A percentile compares a stretch with the other conserved stretches of the same genome.
These are phyloP conservation scores for Enteromius anoplus DNA, from an alignment of 2,797 vertebrate species.

Conservation along the genomic window DNA sequence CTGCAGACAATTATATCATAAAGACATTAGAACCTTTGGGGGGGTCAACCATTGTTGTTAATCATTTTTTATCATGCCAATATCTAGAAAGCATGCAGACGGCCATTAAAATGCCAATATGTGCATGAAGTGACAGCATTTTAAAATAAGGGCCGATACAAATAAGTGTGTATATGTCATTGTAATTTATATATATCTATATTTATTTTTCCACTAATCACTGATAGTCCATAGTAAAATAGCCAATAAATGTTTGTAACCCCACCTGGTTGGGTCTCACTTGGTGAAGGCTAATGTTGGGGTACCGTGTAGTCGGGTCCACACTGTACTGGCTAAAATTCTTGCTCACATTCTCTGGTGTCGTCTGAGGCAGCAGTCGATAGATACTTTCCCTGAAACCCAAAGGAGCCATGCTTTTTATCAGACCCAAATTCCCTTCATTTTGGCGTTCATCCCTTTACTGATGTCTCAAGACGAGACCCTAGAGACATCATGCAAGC, in stretches of 20 bases:
- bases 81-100: no score
- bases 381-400: slow-evolving; percentile 92
- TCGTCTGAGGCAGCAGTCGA: slow-evolving; percentile 94
- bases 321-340: slow-evolving; percentile 96
- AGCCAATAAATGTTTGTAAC: no score
- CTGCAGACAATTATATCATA: slow-evolving; percentile 68
- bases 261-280: slow-evolving; percentile 88
- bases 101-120: no score
- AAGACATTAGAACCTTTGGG: neutral
- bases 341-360: slow-evolving; percentile 96
- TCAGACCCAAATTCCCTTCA: slow-evolving; percentile 58
- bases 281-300: slow-evolving; percentile 93
- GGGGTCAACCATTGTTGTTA: neutral
- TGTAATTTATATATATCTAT: no score
- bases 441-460: slow-evolving; percentile 64
- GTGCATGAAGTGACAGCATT: no score
- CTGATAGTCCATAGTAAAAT: no score
- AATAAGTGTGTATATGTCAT: no score
- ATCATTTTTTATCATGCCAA: neutral
- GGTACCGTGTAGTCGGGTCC: slow-evolving; percentile 95
- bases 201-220: no score
- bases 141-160: no score
- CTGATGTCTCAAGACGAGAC: slow-evolving; percentile 59
- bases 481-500: slow-evolving; percentile 59
- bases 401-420: neutral